A percentile compares a stretch with the other conserved stretches of the same genome.
Conservation (phyloP, 2,888 invertebrate species). For the Synanthedon vespiformis region DNA sequence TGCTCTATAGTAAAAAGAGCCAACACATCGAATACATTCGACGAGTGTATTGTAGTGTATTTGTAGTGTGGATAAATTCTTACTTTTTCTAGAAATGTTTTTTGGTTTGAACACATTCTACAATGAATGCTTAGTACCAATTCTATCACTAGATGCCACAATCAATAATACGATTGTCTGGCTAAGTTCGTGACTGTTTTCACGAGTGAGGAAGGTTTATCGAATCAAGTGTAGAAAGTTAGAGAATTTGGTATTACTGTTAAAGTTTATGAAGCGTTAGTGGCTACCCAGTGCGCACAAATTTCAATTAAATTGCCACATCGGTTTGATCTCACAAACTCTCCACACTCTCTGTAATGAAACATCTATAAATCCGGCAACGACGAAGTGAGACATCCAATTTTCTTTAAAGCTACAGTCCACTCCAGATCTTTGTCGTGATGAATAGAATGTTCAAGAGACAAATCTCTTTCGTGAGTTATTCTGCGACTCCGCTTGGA, state of each 20-base stretch:
- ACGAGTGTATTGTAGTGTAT: too few relatives aligned
- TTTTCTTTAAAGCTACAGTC: constrained; percentile 62
- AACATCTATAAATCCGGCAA: constrained; percentile 45
- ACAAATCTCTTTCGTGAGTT: constrained; percentile 53
- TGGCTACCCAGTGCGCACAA: too few relatives aligned
- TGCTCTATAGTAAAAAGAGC: too few relatives aligned
- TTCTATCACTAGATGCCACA: too few relatives aligned
- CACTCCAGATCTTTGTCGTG: constrained; percentile 55
- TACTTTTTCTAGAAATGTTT: too few relatives aligned
- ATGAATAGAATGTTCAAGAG: constrained; percentile 52
- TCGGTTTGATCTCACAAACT: not conserved
- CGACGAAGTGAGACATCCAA: constrained; percentile 53
- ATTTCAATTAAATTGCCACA: not conserved
- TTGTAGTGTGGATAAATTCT: too few relatives aligned
- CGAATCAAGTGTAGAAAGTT: not conserved
- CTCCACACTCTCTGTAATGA: not conserved
- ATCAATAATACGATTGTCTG: not conserved
- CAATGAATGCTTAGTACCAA: too few relatives aligned
- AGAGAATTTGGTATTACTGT: not conserved
- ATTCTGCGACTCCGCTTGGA: constrained; percentile 21
- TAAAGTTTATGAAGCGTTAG: not conserved
- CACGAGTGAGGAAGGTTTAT: too few relatives aligned
- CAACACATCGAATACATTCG: too few relatives aligned
- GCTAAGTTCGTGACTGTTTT: not conserved
- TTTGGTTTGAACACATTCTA: too few relatives aligned